Conservation (phyloP, 2,888 invertebrate species). For the Perdita meconis region DNA sequence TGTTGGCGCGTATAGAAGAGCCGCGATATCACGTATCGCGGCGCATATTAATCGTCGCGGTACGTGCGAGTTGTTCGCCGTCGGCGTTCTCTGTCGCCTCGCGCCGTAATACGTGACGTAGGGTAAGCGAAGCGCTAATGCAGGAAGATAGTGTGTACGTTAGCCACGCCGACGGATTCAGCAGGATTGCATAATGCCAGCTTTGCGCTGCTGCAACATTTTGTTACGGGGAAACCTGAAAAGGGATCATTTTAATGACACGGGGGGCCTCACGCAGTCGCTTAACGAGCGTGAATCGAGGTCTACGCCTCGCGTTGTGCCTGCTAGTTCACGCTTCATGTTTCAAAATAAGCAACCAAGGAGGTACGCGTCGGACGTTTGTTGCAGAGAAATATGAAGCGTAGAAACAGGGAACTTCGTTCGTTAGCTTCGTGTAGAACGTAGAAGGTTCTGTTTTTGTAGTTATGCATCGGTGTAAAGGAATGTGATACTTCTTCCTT, state of each 20-base stretch:
- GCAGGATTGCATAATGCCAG: slow-evolving; percentile 58
- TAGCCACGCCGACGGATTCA: slow-evolving; percentile 14
- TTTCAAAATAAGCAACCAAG: background rate
- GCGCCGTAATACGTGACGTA: slow-evolving; percentile 56
- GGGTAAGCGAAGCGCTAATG: slow-evolving; percentile 67
- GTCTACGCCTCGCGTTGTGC: background rate
- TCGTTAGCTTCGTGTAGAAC: too few species aligned
- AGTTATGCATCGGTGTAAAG: too few species aligned
- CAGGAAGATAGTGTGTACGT: slow-evolving; percentile 60
- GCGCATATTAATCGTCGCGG: slow-evolving; percentile 73
- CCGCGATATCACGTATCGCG: slow-evolving; percentile 64
- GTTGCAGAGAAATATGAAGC: background rate
- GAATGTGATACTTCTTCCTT: too few species aligned
- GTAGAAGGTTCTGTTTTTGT: too few species aligned
- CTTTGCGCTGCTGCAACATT: slow-evolving; percentile 4
- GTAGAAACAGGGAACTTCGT: background rate
- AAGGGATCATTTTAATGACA: background rate
- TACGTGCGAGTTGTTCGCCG: slow-evolving; percentile 73
- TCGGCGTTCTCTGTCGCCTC: slow-evolving; percentile 47
- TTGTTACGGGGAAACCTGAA: background rate
- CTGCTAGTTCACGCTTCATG: background rate
- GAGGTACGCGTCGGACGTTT: background rate
- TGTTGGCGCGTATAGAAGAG: slow-evolving; percentile 51
- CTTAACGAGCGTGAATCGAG: background rate
- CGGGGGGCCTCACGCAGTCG: background rate